Conservation (phyloP, 2,113 vertebrate genomes). For the Haliaeetus leucogaster region DNA sequence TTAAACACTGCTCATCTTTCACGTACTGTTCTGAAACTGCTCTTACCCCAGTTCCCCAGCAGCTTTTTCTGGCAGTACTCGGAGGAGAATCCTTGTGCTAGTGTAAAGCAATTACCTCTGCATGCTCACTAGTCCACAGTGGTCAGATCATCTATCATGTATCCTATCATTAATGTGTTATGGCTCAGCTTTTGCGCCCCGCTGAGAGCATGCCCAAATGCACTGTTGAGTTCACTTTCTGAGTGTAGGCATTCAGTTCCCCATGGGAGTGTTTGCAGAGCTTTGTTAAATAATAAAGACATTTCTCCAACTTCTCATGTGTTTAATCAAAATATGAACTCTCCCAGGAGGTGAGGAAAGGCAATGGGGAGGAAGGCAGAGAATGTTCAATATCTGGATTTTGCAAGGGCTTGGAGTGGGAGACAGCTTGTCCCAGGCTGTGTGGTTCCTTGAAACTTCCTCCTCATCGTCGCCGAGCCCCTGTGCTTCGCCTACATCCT, state of each 20-base stretch:
- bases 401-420: background rate
- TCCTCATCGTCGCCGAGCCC: rapidly evolving
- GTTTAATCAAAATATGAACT: background rate
- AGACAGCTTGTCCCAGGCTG: background rate
- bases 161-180: background rate
- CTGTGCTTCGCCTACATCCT: background rate
- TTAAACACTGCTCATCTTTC: background rate
- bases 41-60: background rate
- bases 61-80: background rate
- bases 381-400: background rate
- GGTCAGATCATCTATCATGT: background rate
- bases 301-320: background rate
- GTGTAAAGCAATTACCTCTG: constrained; percentile 33
- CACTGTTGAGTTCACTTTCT: background rate
- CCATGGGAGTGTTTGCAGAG: background rate
- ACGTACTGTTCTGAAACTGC: background rate
- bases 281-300: background rate
- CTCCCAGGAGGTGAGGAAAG: background rate
- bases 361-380: background rate
- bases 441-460: background rate
- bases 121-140: background rate
- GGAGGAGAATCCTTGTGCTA: background rate
- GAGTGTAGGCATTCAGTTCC: background rate
- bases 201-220: background rate
- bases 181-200: background rate